phyloP scores from a whole-genome alignment of 2,888 invertebrate species.

The Agrochola litura region DNA sequence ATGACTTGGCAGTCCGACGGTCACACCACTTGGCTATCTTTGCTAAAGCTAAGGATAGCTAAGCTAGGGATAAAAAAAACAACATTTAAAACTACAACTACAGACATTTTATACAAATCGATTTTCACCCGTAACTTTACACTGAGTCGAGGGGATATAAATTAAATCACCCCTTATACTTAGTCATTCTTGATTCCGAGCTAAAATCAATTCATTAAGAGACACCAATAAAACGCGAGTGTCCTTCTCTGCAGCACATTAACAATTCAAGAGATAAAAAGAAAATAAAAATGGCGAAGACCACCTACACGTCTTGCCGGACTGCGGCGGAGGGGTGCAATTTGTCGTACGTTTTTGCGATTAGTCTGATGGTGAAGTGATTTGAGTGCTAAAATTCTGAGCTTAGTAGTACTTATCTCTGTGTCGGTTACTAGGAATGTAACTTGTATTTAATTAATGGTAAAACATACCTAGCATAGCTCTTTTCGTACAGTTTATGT shows the following conservation, averaged over 20 bases:
- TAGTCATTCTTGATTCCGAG: slow-evolving; percentile 70
- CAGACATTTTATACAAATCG: slow-evolving; percentile 42
- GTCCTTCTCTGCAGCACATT: slow-evolving; percentile 73
- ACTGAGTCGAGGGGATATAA: slow-evolving; percentile 60
- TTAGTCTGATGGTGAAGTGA: slow-evolving; percentile 44
- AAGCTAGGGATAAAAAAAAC: background rate
- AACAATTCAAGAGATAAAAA: slow-evolving; percentile 77
- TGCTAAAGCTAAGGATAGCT: no score
- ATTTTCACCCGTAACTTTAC: slow-evolving; percentile 62
- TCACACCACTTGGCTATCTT: no score
- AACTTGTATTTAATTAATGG: background rate
- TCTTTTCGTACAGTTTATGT: no score
- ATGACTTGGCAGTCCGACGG: no score
- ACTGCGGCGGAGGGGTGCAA: slow-evolving; percentile 62
- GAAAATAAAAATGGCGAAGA: slow-evolving; percentile 69
- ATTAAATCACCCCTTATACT: slow-evolving; percentile 64
- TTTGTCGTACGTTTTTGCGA: slow-evolving; percentile 64
- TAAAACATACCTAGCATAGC: background rate
- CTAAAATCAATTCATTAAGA: slow-evolving; percentile 78
- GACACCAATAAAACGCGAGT: slow-evolving; percentile 71
- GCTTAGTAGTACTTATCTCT: background rate
- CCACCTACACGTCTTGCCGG: slow-evolving; percentile 70
- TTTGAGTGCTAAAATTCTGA: slow-evolving; percentile 22
- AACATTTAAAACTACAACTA: slow-evolving; percentile 16
- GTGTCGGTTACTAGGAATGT: background rate